Base-by-base conservation (phyloP, 2,888 invertebrate species). In the Chrysopilus asiliformis region DNA sequence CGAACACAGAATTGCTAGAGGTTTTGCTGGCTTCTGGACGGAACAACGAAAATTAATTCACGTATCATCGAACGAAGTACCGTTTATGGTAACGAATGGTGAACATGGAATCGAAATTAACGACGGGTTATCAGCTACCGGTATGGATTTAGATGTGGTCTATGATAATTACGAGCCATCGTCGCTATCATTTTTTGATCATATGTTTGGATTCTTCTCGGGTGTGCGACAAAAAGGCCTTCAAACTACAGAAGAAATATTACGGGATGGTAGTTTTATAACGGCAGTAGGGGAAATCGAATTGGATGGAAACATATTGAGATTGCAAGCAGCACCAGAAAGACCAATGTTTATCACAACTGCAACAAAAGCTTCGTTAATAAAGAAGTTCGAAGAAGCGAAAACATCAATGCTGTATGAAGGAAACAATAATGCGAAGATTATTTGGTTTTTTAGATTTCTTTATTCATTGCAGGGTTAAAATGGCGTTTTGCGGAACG, bases 181-280 rank as follows among this genome's bases (percentile, higher is more conserved):
- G 48, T 71, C 76, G 1, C 72, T 80, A 3, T 77, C 78, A 7
- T 69, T 86, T 28, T 74, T 82, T 43, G 82, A 86, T 59, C 79
- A 82, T 50, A 68, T 89, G 15, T 80, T 86, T 72, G 86, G 86
- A 3, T 84, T 86, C 58, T 78, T 90, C 53, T 78, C 79, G 47
- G 87, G 89, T 13, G 76, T 86, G 13, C 69, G 82, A 1, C 82
- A 83, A 52, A 73, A 83, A 42, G 90, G 90, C 0, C 65, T 87
- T 15, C 87, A 90, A 58, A 81, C 83, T 5, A 86, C 85, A 32
- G 91, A 91, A 56, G 79, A 81, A 61, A 81, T 91, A 73, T 65
- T 91, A 4, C 67, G 84, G 1, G 81, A 82, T 51, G 87, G 85
- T 12, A 78, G 83, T 32, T 72, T 79, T 44, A 71, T 90, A 29